These are phyloP conservation scores for Lasius platythorax DNA, from an alignment of 2,888 invertebrate genomes.

Conservation along the genomic window DNA sequence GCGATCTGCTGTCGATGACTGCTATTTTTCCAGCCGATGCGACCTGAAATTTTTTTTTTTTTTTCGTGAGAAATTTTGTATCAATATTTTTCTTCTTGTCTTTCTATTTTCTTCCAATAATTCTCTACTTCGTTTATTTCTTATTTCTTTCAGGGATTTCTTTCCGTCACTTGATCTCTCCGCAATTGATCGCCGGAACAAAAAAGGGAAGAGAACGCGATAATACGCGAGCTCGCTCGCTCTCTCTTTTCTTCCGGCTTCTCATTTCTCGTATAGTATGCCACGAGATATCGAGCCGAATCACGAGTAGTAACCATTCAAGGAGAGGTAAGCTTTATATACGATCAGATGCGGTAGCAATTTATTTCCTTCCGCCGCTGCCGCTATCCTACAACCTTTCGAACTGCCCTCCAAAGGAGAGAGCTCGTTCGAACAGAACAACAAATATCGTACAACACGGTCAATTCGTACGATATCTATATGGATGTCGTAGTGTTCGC, in stretches of 20 bases:
- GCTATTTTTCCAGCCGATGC: not conserved
- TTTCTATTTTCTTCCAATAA: conserved; percentile 9
- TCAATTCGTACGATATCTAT: conserved; percentile 4
- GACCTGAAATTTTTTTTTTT: not conserved
- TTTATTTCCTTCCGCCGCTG: conserved; percentile 69
- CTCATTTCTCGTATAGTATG: conserved; percentile 41
- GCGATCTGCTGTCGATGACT: not conserved
- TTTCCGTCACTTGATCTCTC: conserved; percentile 19
- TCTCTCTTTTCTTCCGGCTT: not conserved
- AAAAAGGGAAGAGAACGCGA: not conserved
- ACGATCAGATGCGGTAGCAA: conserved; percentile 71
- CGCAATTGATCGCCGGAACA: conserved; percentile 19
- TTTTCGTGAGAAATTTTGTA: not conserved
- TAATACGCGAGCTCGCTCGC: conserved; percentile 9
- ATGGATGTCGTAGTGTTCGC: not conserved
- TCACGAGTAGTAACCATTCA: conserved; percentile 76
- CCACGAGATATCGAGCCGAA: conserved; percentile 63
- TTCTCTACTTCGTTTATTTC: not conserved
- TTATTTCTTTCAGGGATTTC: not conserved
- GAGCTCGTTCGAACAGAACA: conserved; percentile 16
- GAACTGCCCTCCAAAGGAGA: not conserved
- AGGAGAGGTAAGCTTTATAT: conserved; percentile 76
- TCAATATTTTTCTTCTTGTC: not conserved
- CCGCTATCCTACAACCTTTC: conserved; percentile 15
- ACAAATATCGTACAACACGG: not conserved